Evolutionary conservation across 2,888 invertebrate genomes (phyloP), one percentile per base, ranked within the genome.

Genomic region (Lapara coniferarum): DNA sequence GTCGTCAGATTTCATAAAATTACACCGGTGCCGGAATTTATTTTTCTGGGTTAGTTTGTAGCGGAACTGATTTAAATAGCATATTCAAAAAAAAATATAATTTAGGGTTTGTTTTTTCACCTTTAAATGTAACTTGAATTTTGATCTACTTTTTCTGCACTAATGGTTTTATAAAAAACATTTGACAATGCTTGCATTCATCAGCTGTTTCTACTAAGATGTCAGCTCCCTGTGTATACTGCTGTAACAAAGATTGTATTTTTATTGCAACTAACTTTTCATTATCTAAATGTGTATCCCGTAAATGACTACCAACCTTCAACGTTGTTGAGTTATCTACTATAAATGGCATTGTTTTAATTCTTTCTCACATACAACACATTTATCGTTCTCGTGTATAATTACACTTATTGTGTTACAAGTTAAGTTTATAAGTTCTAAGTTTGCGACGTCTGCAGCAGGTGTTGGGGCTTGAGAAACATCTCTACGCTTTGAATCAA

Each of bases 381-480:
- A 71, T 75, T 75, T 73, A 73, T 70, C 73, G 74, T 19, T 37
- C 66, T 66, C 55, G 30, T 37, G 66, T 71, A 69, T 74, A 75
- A 77, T 76, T 76, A 74, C 72, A 71, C 67, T 66, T 73, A 74
- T 72, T 73, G 57, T 67, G 59, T 69, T 70, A 71, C 70, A 69
- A 71, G 63, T 69, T 73, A 69, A 66, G 71, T 72, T 72, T 52
- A 16, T 55, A 30, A 66, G 53, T 51, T 67, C 14, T 53, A 69
- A 71, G 68, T 71, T 73, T 70, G 75, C 69, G 59, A 59, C 63
- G 75, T 78, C 78, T 78, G 76, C 75, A 66, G 71, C 78, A 75
- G 74, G 74, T 77, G 76, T 71, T 37, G 14, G 14, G 13, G 58
- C 37, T 44, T 44, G 44, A 13, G 37, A 13, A 59, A 44, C 44